Base-by-base conservation (phyloP, 2,888 invertebrate genomes). In the Spilosoma lubricipeda region DNA sequence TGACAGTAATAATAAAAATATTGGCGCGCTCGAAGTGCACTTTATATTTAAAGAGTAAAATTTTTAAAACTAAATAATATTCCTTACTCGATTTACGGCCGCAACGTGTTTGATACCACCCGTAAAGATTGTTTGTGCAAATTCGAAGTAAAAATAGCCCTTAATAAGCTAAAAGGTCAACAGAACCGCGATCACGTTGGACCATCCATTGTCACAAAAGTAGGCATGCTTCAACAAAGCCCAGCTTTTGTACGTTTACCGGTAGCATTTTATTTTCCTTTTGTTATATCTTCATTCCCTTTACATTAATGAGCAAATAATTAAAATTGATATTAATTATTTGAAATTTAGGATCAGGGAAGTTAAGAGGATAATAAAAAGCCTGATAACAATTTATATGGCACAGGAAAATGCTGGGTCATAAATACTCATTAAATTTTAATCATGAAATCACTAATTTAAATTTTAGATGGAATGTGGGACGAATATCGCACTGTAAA, bases 101-200 rank as follows among this genome's bases (percentile, higher is more conserved):
- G 11, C 45, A n/a, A n/a, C n/a, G n/a, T n/a, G 11, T 56, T 23
- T 56, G 9, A 56, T 71, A 33, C 30, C 4, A 67, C 33, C 39
- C 33, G 59, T 67, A 56, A 45, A 45, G 18, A 59, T 67, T 48
- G 69, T 15, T 30, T 69, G 30, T 68, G 45, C 63, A 48, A 71
- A 63, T 67, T 48, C 20, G 27, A 67, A 33, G 59, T 63, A 71
- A 70, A 74, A 74, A 71, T 63, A 63, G 63, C 45, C 69, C 59
- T 70, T 70, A 70, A 70, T 66, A 70, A 74, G 74, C 74, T 52
- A 52, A 65, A 73, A 73, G 69, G 73, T 73, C 69, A 39, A 73
- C 65, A 70, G 30, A 65, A 36, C 65, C 59, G 39, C 30, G n/a
- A 48, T 68, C 63, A 63, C 68, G 64, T 65, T 33, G 2, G 56